phyloP scores from a whole-genome alignment of 2,888 invertebrate genomes.

The Muschampia plurimacula region DNA sequence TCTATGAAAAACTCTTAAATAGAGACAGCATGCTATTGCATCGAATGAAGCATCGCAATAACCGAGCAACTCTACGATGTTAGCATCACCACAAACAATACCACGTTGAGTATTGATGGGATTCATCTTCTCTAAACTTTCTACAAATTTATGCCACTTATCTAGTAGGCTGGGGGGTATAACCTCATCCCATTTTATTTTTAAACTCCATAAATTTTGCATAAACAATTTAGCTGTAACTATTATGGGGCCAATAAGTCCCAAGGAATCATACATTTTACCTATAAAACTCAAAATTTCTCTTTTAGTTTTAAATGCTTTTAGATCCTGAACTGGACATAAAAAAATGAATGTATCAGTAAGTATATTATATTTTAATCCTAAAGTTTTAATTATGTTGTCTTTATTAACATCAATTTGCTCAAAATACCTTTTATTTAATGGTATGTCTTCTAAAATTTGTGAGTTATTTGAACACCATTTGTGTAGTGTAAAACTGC shows the following conservation, averaged over 20 bases:
- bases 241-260: background rate
- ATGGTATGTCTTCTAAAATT: background rate
- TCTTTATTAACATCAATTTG: background rate
- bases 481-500: background rate
- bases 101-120: background rate
- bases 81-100: too few relatives aligned
- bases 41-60: background rate
- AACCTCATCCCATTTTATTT: background rate
- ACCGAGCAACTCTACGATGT: background rate
- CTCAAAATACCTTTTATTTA: background rate
- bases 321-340: background rate
- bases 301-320: background rate
- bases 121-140: background rate
- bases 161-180: background rate
- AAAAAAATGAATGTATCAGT: background rate
- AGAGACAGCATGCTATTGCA: background rate
- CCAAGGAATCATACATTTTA: background rate
- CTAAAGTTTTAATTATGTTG: constrained; percentile 1
- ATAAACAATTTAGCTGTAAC: background rate
- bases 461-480: background rate
- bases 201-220: background rate
- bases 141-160: background rate
- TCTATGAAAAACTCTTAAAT: background rate
- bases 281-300: background rate
- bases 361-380: background rate